A percentile compares a stretch with the other conserved stretches of the same genome.
phyloP scores from a whole-genome alignment of 64 coral and sea anemone species.

The Hydrozoanthus tunicans region DNA sequence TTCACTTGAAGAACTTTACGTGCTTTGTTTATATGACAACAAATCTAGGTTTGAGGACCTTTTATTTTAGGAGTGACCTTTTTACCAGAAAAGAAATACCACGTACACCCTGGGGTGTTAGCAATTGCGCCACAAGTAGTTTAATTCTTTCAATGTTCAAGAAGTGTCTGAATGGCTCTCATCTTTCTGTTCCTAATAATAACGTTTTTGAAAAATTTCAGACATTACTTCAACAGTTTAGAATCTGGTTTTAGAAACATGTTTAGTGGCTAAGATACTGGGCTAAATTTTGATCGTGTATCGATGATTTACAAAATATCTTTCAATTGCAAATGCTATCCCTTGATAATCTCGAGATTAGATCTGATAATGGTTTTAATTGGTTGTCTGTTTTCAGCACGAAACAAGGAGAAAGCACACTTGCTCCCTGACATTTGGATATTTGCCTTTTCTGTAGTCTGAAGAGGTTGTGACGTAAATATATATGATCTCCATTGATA shows the following conservation, averaged over 20 bases:
- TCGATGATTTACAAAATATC: background rate
- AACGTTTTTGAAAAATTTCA: background rate
- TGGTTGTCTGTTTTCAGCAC: constrained; percentile 17
- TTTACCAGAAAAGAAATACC: background rate
- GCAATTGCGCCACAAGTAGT: background rate
- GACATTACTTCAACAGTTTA: background rate
- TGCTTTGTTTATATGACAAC: no score
- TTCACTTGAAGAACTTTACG: no score
- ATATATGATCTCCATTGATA: background rate
- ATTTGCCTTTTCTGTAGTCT: background rate
- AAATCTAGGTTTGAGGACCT: background rate
- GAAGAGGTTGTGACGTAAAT: constrained; percentile 7
- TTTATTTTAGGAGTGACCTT: background rate
- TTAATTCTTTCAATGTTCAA: background rate
- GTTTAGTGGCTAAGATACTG: background rate
- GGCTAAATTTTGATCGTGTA: background rate
- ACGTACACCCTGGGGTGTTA: background rate
- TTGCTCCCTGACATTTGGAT: background rate
- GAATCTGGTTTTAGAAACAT: background rate
- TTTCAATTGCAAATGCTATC: constrained; percentile 22
- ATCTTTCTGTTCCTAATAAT: background rate
- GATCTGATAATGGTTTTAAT: constrained; percentile 27
- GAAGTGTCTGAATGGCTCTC: background rate
- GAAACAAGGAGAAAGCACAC: constrained; percentile 3
- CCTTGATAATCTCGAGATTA: background rate